A percentile compares a stretch with the other conserved stretches of the same genome.
phyloP scores from a whole-genome alignment of 2,888 invertebrate genomes.

The Gymnosoma rotundatum region DNA sequence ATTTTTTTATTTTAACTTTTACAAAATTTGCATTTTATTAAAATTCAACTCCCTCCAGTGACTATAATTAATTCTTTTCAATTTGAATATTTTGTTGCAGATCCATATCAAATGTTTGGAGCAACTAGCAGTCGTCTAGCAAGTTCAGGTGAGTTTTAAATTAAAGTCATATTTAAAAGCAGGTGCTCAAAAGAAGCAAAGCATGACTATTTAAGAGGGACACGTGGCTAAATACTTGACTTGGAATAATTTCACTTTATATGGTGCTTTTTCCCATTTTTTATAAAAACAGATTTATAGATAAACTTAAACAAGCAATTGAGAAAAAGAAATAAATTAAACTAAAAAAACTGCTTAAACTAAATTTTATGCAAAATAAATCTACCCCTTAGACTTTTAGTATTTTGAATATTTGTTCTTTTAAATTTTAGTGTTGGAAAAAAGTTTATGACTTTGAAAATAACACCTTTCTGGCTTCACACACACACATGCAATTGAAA shows the following conservation, averaged over 20 bases:
- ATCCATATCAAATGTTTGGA: conserved; percentile 99
- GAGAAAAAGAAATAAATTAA: not conserved
- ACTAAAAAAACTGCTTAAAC: conserved; percentile 3
- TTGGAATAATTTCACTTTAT: conserved; percentile 1
- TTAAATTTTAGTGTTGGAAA: conserved; percentile 10
- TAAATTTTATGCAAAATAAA: not conserved
- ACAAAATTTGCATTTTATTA: conserved; percentile 23
- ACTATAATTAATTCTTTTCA: conserved; percentile 50
- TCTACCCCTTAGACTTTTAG: not conserved
- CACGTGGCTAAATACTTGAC: conserved; percentile 68
- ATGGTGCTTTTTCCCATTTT: not conserved
- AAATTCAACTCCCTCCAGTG: conserved; percentile 7
- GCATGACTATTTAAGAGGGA: conserved; percentile 53
- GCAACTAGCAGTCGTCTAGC: conserved; percentile 98
- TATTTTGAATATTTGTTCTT: conserved; percentile 9
- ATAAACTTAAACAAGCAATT: conserved; percentile 38
- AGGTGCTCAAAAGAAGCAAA: conserved; percentile 78
- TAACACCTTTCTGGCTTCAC: conserved; percentile 55
- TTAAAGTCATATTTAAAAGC: conserved; percentile 76
- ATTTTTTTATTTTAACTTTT: not conserved
- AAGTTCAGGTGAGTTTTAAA: conserved; percentile 90
- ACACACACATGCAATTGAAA: not conserved
- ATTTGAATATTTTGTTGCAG: conserved; percentile 83
- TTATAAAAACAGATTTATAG: conserved; percentile 38
- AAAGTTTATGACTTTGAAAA: conserved; percentile 56